Conservation (phyloP, 1,140 invertebrate genomes). For the Sycophila sp. region DNA sequence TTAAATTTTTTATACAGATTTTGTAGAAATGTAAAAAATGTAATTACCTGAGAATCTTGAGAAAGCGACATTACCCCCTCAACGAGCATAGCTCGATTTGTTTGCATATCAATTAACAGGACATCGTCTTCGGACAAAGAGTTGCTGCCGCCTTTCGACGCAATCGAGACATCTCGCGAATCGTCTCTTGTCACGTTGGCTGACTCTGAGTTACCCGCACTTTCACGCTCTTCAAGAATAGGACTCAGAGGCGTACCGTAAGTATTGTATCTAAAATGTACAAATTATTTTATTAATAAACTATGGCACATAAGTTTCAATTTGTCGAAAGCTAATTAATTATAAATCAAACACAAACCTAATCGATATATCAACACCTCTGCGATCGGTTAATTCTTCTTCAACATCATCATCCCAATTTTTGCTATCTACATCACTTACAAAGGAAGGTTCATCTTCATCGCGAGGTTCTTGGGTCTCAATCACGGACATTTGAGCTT, state of each 20-base stretch:
- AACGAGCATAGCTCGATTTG: slow-evolving; percentile 66
- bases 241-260: slow-evolving; percentile 71
- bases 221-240: slow-evolving; percentile 72
- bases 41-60: slow-evolving; percentile 22
- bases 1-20: not conserved
- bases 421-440: slow-evolving; percentile 50
- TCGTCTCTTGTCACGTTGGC: slow-evolving; percentile 51
- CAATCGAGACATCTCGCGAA: slow-evolving; percentile 55
- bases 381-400: slow-evolving; percentile 52
- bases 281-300: not conserved
- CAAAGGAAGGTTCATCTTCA: slow-evolving; percentile 54
- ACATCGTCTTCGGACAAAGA: slow-evolving; percentile 66
- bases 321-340: too few species aligned
- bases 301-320: too few species aligned
- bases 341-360: slow-evolving; percentile 51
- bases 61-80: slow-evolving; percentile 49
- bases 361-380: slow-evolving; percentile 60
- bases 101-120: slow-evolving; percentile 68
- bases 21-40: not conserved
- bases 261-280: slow-evolving; percentile 64
- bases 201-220: slow-evolving; percentile 58
- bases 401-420: slow-evolving; percentile 56
- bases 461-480: slow-evolving; percentile 57
- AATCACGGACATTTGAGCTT: slow-evolving; percentile 70
- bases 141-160: slow-evolving; percentile 48